Evolutionary conservation across 2,113 vertebrate species (phyloP).

Genomic region (Poecile atricapillus): DNA sequence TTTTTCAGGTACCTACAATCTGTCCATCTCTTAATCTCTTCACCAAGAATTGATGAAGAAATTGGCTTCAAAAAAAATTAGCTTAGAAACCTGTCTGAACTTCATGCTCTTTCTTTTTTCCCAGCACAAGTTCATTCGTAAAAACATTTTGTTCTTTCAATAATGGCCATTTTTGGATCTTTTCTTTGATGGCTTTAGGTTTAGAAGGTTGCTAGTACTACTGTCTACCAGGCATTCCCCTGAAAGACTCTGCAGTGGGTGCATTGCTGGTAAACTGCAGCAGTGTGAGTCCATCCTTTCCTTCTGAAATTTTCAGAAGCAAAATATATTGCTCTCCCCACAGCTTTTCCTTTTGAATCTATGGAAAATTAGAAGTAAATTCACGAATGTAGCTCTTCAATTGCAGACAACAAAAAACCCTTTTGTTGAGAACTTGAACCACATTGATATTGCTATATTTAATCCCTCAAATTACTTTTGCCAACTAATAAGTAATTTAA

Average conservation of each 20-base stretch:
- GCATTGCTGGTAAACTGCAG: not conserved
- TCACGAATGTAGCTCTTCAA: not conserved
- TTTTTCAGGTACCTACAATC: not conserved
- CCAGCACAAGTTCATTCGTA: not conserved
- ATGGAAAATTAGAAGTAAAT: not conserved
- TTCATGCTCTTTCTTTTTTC: not conserved
- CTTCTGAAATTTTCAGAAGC: not conserved
- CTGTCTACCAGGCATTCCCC: not conserved
- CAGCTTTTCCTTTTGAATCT: not conserved
- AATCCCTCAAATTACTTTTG: not conserved
- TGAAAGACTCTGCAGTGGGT: not conserved
- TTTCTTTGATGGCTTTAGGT: not conserved
- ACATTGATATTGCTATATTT: not conserved
- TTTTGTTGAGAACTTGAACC: not conserved
- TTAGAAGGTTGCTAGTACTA: not conserved
- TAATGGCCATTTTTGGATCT: not conserved
- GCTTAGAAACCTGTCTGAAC: not conserved
- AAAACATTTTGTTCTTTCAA: not conserved
- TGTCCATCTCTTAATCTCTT: not conserved
- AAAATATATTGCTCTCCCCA: not conserved
- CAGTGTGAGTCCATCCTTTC: not conserved
- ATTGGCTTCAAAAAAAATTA: not conserved
- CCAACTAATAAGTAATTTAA: not conserved
- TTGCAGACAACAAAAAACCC: not conserved
- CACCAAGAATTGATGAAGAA: not conserved